A percentile compares a stretch with the other conserved stretches of the same genome.
phyloP scores from a whole-genome alignment of 2,797 vertebrate genomes.

The Hippoglossus hippoglossus region DNA sequence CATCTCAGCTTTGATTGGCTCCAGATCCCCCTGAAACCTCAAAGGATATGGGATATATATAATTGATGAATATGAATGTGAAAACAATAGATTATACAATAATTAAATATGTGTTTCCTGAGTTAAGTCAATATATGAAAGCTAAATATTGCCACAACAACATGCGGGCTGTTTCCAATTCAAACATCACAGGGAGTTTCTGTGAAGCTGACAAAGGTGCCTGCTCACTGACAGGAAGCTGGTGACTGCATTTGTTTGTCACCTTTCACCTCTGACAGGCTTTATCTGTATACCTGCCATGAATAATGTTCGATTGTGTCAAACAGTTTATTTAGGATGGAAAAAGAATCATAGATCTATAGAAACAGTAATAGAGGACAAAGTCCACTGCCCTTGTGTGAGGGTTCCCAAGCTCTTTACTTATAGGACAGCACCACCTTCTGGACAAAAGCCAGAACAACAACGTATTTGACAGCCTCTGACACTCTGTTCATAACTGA shows the following conservation, averaged over 20 bases:
- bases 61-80: neutral
- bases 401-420: constrained; percentile 1
- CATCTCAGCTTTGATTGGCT: no score
- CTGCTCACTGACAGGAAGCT: neutral
- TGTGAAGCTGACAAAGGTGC: neutral
- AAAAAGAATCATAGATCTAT: no score
- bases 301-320: neutral
- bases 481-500: neutral
- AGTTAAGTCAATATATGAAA: neutral
- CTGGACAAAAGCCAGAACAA: constrained; percentile 59
- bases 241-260: no score
- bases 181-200: constrained; percentile 3
- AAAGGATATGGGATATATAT: no score
- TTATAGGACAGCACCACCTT: constrained; percentile 73
- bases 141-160: neutral
- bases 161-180: constrained; percentile 1
- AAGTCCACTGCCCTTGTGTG: neutral
- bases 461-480: neutral
- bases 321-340: no score
- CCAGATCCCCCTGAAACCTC: no score
- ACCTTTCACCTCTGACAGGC: no score
- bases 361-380: no score
- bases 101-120: neutral
- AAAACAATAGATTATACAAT: neutral
- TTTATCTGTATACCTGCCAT: neutral